phyloP scores from a whole-genome alignment of 2,888 invertebrate genomes.

The Cheilosia pagana region DNA sequence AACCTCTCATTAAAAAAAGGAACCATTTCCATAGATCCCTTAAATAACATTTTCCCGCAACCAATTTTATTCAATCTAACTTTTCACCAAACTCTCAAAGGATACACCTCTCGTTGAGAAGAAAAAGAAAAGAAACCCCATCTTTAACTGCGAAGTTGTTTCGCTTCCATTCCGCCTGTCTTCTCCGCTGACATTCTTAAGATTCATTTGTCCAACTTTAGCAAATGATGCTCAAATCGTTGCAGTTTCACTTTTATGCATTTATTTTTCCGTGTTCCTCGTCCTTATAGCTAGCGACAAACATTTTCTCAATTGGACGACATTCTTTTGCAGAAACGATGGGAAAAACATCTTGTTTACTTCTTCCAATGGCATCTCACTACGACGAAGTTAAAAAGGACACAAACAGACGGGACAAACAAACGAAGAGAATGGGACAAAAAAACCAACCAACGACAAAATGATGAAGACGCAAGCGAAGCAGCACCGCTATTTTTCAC shows the following conservation, averaged over 20 bases:
- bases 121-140: neutral
- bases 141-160: slow-evolving; percentile 38
- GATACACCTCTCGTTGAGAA: too few relatives aligned
- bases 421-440: slow-evolving; percentile 1
- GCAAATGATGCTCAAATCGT: slow-evolving; percentile 67
- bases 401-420: slow-evolving; percentile 16
- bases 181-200: slow-evolving; percentile 41
- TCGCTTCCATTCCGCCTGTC: slow-evolving; percentile 15
- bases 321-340: slow-evolving; percentile 22
- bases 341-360: slow-evolving; percentile 67
- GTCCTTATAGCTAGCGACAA: slow-evolving; percentile 9
- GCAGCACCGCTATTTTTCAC: slow-evolving; percentile 6
- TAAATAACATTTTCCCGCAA: too few relatives aligned
- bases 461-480: slow-evolving; percentile 55
- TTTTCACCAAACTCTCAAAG: too few relatives aligned
- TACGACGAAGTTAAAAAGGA: slow-evolving; percentile 20
- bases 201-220: slow-evolving; percentile 69
- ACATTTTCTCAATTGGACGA: slow-evolving; percentile 56
- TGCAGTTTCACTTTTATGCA: slow-evolving; percentile 47
- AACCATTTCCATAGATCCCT: too few relatives aligned
- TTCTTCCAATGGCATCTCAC: slow-evolving; percentile 48
- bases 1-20: too few relatives aligned
- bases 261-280: slow-evolving; percentile 16
- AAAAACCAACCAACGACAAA: slow-evolving; percentile 27
- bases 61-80: too few relatives aligned